Conservation (phyloP, 1,140 invertebrate genomes). For the Bilobella aurantiaca region DNA sequence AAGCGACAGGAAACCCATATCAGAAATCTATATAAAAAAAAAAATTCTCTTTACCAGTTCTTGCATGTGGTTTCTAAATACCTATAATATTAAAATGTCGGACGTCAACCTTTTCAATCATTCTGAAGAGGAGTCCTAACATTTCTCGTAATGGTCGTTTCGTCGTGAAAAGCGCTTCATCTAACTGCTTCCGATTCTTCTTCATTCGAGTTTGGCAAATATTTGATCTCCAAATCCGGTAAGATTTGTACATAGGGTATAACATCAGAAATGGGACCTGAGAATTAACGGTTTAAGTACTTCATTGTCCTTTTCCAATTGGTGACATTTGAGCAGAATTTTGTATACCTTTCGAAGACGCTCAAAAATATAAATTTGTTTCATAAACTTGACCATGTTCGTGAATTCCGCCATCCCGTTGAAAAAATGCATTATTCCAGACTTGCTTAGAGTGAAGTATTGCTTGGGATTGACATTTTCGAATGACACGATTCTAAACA, state of each 20-base stretch:
- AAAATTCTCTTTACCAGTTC: neutral
- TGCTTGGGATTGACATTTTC: conserved; percentile 17
- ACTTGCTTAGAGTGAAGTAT: conserved; percentile 29
- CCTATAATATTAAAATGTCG: conserved; percentile 34
- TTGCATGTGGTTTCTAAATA: neutral
- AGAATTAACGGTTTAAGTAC: neutral
- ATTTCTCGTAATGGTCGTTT: conserved; percentile 59
- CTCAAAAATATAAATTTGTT: conserved; percentile 29
- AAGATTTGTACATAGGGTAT: conserved; percentile 69
- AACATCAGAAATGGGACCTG: conserved; percentile 60
- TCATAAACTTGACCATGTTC: conserved; percentile 20
- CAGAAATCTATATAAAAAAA: conserved; percentile 8
- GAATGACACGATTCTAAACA: conserved; percentile 14
- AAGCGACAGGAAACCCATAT: conserved; percentile 36
- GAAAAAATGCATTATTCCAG: conserved; percentile 22
- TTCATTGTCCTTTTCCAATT: neutral
- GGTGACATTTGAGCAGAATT: neutral
- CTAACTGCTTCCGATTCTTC: conserved; percentile 48
- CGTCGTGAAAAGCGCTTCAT: conserved; percentile 58
- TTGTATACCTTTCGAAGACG: conserved; percentile 18
- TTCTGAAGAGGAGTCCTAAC: conserved; percentile 55
- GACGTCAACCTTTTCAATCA: conserved; percentile 53
- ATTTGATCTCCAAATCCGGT: conserved; percentile 68
- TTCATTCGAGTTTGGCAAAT: conserved; percentile 56
- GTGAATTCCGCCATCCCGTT: conserved; percentile 21